Evolutionary conservation across 2,797 vertebrate genomes (phyloP), one percentile per base, ranked within the genome.

Genomic region (Megaceryle alcyon): DNA sequence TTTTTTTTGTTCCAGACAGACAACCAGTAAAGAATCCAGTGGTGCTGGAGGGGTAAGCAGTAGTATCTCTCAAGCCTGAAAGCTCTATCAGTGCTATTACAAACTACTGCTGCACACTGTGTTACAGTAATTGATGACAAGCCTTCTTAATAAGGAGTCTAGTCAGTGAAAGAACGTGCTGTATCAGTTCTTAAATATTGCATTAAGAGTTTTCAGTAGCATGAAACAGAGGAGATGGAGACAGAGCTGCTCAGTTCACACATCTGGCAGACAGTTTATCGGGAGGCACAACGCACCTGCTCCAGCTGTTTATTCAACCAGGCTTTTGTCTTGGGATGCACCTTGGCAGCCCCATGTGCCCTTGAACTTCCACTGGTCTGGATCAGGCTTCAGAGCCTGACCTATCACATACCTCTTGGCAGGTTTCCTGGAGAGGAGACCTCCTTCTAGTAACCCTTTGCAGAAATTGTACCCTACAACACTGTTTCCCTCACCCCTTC

Each of bases 81-180:
- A 86, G 72, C 46, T 90, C 66, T 88, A 83, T 92, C 92, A 89
- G 7, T 84, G 80, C 43, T 84, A 72, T 72, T 86, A 72, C 10
- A n/a, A 92, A 82, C 51, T 91, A 66, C 64, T 46, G 20, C 69
- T 92, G n/a, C 60, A 82, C 14, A 35, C 56, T 64, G 44, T 5
- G 18, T 44, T 82, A 79, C 14, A 1, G 2, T 61, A 94, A 92
- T 9, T 92, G 83, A 88, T n/a, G 26, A 94, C 73, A 91, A 96
- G 41, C 66, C 64, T 68, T 79, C 85, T 90, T 90, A 94, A 70
- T 70, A 91, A 77, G 82, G 25, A 95, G 80, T 84, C 82, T 96
- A 92, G 92, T 80, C 94, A 77, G 86, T 64, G 28, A 93, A 81
- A 86, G 69, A 88, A 91, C 73, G 94, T 2, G 17, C 89, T 82